A percentile compares a stretch with the other conserved stretches of the same genome.
phyloP scores from a whole-genome alignment of 2,888 invertebrate species.

The Campoplex nolae region DNA sequence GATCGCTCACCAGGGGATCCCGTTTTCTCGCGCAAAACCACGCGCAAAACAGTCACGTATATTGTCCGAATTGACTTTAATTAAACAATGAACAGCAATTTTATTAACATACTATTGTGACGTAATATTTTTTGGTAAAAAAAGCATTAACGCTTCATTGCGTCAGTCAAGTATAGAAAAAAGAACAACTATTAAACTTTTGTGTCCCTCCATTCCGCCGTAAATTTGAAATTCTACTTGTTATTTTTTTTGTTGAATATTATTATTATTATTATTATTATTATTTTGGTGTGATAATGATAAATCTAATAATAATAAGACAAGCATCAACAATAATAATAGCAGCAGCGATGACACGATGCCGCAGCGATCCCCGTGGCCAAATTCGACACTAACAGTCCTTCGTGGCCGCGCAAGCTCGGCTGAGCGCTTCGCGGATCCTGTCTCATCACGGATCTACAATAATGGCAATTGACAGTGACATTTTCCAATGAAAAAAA shows the following conservation, averaged over 20 bases:
- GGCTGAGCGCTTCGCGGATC: slow-evolving; percentile 28
- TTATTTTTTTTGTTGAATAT: not conserved
- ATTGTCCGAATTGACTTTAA: not conserved
- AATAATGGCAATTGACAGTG: slow-evolving; percentile 63
- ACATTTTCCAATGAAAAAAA: slow-evolving; percentile 53
- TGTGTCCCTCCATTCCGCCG: not conserved
- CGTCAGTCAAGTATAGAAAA: not conserved
- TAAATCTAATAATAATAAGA: slow-evolving; percentile 14
- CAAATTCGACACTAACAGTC: slow-evolving; percentile 37
- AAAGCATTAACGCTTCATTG: not conserved
- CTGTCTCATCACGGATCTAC: slow-evolving; percentile 39
- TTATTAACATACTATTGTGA: not conserved
- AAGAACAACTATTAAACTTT: not conserved
- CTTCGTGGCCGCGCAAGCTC: slow-evolving; percentile 56
- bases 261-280: not conserved
- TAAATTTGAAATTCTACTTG: not conserved
- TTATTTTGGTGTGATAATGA: not conserved
- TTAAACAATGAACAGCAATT: not conserved
- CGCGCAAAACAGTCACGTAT: slow-evolving; percentile 2
- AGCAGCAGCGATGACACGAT: slow-evolving; percentile 28
- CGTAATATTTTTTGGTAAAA: not conserved
- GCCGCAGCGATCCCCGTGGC: slow-evolving; percentile 35
- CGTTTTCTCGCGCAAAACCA: not conserved
- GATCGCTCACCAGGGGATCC: not conserved
- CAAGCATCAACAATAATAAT: slow-evolving; percentile 27